Evolutionary conservation across 2,797 vertebrate species (phyloP), one percentile per base, ranked within the genome.

Genomic region (Characodon lateralis): DNA sequence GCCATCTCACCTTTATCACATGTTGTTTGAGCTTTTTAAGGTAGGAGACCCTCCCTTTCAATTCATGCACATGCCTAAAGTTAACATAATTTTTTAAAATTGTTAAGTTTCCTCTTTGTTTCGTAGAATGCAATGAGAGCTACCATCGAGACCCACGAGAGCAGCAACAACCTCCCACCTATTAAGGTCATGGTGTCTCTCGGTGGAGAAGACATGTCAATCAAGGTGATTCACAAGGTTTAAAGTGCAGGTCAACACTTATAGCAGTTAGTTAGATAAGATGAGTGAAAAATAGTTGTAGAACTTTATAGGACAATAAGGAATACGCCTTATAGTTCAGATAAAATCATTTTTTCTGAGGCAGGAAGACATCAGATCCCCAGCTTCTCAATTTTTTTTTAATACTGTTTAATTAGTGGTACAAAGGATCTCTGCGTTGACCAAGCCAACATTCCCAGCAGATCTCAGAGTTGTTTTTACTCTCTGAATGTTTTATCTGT

Each of bases 1-100:
- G 41, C 97, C 97, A 14, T 99, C 97, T 26, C 98, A 99, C 83
- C 96, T 99, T 43, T 98, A 98, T 83, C 98, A 99, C 94, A 98
- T 99, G 96, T 96, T 99, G 83, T 99, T 99, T 68, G 98, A 99
- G 91, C 97, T 99, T 88, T 98, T 98, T 78, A 99, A 99, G 97
- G 98, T 97, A 90, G 56, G 85, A 68, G 78, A 56, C 24, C 2
- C 26, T 8, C 3, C 26, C 26, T 20, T 74, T 46, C 5, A 50
- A 5, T 10, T 31, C 3, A 2, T 28, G 6, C 5, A 68, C 20
- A 6, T 13, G 18, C 22, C 5, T n/a, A 31, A 22, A 48, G 39
- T 69, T 24, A 41, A 43, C 35, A 56, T 56, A 24, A 10, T 1
- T 5, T 50, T 39, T 3, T 2, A 16, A 43, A 46, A n/a, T 43